These are phyloP conservation scores for Caenorhabditis inopinata DNA, from an alignment of 1,140 invertebrate species.

Conservation along the genomic window DNA sequence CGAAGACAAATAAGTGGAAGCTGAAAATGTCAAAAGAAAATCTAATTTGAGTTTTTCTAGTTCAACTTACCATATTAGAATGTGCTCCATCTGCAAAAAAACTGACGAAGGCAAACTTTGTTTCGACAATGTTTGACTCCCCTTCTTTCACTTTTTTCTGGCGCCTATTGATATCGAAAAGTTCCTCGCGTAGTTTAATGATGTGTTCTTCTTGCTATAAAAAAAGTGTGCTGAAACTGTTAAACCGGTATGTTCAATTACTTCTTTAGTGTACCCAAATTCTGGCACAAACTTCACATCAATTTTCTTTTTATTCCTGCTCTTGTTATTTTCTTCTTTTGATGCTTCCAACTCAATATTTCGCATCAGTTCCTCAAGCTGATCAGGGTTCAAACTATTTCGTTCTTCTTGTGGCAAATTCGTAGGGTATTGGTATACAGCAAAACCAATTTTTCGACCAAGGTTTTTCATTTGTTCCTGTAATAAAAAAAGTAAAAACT, in stretches of 20 bases:
- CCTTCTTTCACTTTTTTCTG: slow-evolving; percentile 10
- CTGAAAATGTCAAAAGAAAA: background rate
- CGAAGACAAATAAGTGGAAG: slow-evolving; percentile 9
- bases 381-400: slow-evolving; percentile 6
- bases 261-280: background rate
- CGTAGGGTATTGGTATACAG: slow-evolving; percentile 4
- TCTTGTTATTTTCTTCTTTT: background rate
- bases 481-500: background rate
- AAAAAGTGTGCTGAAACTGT: no score
- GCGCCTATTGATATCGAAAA: slow-evolving; percentile 1
- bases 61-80: background rate
- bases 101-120: slow-evolving; percentile 5
- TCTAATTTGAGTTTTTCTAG: background rate
- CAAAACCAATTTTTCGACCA: background rate
- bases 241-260: background rate
- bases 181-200: background rate
- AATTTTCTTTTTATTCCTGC: background rate
- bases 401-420: background rate
- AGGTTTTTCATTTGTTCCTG: slow-evolving; percentile 29
- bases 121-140: background rate
- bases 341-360: background rate
- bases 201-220: slow-evolving; percentile 28
- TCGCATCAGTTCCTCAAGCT: background rate
- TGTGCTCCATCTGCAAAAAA: slow-evolving; percentile 1
- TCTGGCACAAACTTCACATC: background rate